phyloP scores from a whole-genome alignment of 2,888 invertebrate species.

The Beris morrisii region DNA sequence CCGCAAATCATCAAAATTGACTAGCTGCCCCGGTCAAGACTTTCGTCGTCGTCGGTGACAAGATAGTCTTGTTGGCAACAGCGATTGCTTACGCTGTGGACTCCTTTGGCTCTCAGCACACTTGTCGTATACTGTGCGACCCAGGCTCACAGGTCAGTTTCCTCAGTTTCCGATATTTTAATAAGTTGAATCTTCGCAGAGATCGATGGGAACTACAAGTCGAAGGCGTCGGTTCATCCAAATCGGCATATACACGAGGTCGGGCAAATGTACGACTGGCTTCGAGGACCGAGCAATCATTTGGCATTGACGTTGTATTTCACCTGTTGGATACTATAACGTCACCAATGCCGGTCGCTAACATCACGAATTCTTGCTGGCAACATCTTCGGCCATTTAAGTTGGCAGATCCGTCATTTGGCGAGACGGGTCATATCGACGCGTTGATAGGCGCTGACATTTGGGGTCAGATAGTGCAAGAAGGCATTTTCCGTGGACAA shows the following conservation, averaged over 20 bases:
- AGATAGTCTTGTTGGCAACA: constrained; percentile 28
- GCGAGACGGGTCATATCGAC: constrained; percentile 26
- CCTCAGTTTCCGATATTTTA: constrained; percentile 31
- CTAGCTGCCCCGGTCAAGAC: constrained; percentile 7
- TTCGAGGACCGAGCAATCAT: neutral
- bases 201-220: neutral
- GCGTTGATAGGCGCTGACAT: too few species aligned
- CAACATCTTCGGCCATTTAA: constrained; percentile 19
- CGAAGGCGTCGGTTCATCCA: neutral
- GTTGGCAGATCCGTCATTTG: constrained; percentile 31
- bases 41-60: constrained; percentile 28
- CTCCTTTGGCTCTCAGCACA: constrained; percentile 29
- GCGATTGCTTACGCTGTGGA: constrained; percentile 28
- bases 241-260: neutral
- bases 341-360: constrained; percentile 23
- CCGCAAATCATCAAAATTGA: constrained; percentile 24
- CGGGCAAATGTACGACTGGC: neutral
- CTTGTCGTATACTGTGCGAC: constrained; percentile 34
- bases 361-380: constrained; percentile 25
- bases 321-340: constrained; percentile 17
- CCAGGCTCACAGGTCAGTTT: constrained; percentile 37
- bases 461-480: too few species aligned
- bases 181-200: constrained; percentile 9
- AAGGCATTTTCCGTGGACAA: neutral
- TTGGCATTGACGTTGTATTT: constrained; percentile 7